A percentile compares a stretch with the other conserved stretches of the same genome.
These are phyloP conservation scores for Cheilosia urbana DNA, from an alignment of 2,888 invertebrate genomes.

Conservation along the genomic window DNA sequence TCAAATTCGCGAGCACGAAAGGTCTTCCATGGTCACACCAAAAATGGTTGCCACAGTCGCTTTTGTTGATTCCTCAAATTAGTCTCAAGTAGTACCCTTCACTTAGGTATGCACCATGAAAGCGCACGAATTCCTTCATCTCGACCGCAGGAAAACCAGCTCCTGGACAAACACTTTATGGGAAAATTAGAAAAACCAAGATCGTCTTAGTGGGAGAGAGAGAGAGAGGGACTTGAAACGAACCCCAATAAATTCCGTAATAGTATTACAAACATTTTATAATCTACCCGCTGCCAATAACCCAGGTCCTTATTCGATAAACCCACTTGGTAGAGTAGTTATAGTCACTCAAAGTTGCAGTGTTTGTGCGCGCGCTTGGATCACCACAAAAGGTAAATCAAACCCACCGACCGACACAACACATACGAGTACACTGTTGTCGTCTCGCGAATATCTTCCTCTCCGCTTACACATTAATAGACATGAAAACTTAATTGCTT, in stretches of 20 bases:
- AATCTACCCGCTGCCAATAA: constrained; percentile 73
- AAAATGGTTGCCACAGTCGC: too few relatives aligned
- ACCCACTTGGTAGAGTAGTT: constrained; percentile 25
- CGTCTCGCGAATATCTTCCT: constrained; percentile 49
- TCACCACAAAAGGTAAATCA: constrained; percentile 55
- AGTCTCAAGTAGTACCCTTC: too few relatives aligned
- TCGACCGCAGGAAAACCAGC: background rate
- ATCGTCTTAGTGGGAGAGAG: background rate
- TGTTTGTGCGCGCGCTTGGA: constrained; percentile 38
- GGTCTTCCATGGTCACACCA: too few relatives aligned
- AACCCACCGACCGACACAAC: constrained; percentile 3
- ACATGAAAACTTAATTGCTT: constrained; percentile 77
- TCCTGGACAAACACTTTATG: constrained; percentile 34
- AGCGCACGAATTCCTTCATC: too few relatives aligned
- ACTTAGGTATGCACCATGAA: too few relatives aligned
- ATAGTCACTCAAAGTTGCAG: constrained; percentile 48
- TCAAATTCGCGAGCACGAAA: too few relatives aligned
- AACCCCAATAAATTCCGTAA: constrained; percentile 71
- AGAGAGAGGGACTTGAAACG: constrained; percentile 10
- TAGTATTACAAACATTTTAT: constrained; percentile 69
- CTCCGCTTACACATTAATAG: constrained; percentile 67
- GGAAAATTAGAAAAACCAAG: constrained; percentile 43
- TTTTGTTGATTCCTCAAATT: too few relatives aligned
- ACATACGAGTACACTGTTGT: constrained; percentile 7
- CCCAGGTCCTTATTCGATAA: constrained; percentile 72